phyloP scores from a whole-genome alignment of 2,888 invertebrate genomes.

The Eristalis arbustorum region DNA sequence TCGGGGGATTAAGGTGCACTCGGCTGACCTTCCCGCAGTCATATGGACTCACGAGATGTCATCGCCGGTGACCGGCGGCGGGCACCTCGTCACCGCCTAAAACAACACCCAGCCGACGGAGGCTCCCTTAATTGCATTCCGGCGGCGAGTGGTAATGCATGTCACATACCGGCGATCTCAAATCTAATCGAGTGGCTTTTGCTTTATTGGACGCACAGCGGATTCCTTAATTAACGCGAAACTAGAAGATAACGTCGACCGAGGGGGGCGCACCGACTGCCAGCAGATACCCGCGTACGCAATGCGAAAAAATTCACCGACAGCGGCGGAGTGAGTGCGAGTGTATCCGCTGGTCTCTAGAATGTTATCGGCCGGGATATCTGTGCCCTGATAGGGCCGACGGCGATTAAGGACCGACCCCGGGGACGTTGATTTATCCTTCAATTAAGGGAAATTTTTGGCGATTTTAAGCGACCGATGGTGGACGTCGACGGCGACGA shows the following conservation, averaged over 20 bases:
- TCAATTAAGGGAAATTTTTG: constrained; percentile 63
- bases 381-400: constrained; percentile 43
- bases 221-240: constrained; percentile 66
- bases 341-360: constrained; percentile 43
- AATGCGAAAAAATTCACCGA: constrained; percentile 7
- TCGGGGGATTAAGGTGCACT: constrained; percentile 48
- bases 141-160: constrained; percentile 53
- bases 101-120: background rate
- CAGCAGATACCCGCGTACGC: constrained; percentile 20
- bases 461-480: constrained; percentile 53
- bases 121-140: constrained; percentile 60
- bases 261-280: background rate
- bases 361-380: constrained; percentile 57
- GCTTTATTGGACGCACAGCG: constrained; percentile 38
- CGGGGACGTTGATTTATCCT: constrained; percentile 68
- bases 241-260: constrained; percentile 29
- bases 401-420: constrained; percentile 60
- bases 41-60: constrained; percentile 32
- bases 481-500: background rate
- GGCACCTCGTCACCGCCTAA: background rate
- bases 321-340: background rate
- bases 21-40: constrained; percentile 32
- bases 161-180: constrained; percentile 25
- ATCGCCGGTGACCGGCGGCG: background rate
- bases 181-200: constrained; percentile 51